These are phyloP conservation scores for Sprattus sprattus DNA, from an alignment of 2,113 vertebrate species.

Conservation along the genomic window DNA sequence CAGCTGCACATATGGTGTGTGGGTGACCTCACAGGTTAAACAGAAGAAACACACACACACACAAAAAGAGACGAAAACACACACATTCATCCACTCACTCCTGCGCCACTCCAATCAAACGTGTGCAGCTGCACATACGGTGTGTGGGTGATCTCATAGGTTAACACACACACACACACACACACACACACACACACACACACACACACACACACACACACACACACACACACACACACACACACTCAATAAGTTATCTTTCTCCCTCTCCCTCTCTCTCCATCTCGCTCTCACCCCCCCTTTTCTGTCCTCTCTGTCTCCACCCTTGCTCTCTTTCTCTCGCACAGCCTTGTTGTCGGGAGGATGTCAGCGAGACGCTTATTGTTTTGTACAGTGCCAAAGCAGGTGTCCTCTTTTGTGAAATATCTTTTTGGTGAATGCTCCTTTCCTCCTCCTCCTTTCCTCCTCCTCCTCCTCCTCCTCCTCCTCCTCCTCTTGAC, in stretches of 20 bases:
- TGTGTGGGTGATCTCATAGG: too few relatives aligned
- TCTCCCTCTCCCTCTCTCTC: background rate
- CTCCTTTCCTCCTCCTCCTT: background rate
- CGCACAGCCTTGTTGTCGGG: background rate
- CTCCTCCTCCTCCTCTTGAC: background rate
- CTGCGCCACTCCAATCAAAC: too few relatives aligned
- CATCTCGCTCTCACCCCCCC: background rate
- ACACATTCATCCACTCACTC: background rate
- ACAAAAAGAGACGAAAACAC: background rate
- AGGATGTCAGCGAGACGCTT: background rate
- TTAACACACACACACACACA: too few relatives aligned
- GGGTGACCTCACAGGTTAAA: too few relatives aligned
- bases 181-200: too few relatives aligned
- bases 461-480: background rate
- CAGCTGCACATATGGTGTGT: too few relatives aligned
- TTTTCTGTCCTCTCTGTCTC: background rate
- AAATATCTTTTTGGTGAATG: background rate
- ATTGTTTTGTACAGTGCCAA: conserved; percentile 15
- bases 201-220: too few relatives aligned
- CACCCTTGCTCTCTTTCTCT: background rate
- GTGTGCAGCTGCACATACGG: too few relatives aligned
- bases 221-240: background rate
- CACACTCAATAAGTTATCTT: background rate
- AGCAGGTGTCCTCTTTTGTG: conserved; percentile 13
- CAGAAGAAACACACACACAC: background rate